A percentile compares a stretch with the other conserved stretches of the same genome.
Conservation (phyloP, 2,113 vertebrate species). For the Pseudorhombus dupliciocellatus region DNA sequence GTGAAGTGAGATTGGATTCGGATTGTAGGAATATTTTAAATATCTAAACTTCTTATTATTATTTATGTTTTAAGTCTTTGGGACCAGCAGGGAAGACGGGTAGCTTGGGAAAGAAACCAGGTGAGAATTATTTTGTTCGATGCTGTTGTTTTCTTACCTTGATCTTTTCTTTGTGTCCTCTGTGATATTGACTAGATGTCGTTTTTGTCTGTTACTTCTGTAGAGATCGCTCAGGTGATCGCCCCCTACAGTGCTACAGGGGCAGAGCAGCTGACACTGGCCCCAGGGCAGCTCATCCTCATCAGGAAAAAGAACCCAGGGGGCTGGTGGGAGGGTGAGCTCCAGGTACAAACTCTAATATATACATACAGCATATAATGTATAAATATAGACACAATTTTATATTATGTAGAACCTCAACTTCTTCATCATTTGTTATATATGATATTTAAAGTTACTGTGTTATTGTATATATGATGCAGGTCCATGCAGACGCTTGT, state of each 20-base stretch:
- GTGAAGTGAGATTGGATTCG: rapidly evolving
- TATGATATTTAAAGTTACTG: neutral
- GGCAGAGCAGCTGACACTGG: constrained; percentile 94
- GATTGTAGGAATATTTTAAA: neutral
- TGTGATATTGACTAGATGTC: too few relatives aligned
- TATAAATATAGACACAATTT: too few relatives aligned
- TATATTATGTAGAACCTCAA: too few relatives aligned
- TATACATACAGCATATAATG: neutral
- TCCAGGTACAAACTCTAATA: constrained; percentile 83
- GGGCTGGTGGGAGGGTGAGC: constrained; percentile 99
- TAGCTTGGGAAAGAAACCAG: constrained; percentile 98
- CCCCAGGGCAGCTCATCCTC: constrained; percentile 95
- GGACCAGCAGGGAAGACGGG: constrained; percentile 94
- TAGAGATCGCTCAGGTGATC: constrained; percentile 98
- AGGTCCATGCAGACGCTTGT: neutral
- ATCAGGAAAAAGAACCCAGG: constrained; percentile 98
- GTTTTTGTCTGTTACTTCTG: neutral
- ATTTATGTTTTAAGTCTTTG: constrained; percentile 80
- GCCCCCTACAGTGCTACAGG: constrained; percentile 95
- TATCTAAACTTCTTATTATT: neutral
- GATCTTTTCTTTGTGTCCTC: neutral
- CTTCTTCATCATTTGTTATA: neutral
- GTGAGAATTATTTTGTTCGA: constrained; percentile 72
- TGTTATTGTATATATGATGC: too few relatives aligned
- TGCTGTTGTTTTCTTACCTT: neutral